These are phyloP conservation scores for Aegithalos caudatus DNA, from an alignment of 2,113 vertebrate species.

Conservation along the genomic window DNA sequence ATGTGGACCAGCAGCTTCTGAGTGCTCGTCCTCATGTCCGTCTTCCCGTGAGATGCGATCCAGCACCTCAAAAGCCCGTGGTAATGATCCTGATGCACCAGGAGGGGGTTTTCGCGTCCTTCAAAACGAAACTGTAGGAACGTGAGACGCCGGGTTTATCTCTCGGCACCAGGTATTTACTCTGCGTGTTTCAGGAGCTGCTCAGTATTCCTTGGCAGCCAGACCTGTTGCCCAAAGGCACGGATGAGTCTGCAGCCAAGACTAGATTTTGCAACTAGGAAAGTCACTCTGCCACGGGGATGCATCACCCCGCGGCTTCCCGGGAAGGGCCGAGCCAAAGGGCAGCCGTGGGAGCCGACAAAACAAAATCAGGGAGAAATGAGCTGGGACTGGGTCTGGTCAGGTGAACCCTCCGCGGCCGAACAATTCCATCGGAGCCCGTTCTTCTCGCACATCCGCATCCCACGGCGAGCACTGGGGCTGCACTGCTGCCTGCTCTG, in stretches of 20 bases:
- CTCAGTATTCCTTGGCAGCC: neutral
- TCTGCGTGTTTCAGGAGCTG: neutral
- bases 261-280: neutral
- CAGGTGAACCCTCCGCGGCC: rapidly evolving
- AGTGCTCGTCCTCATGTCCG: neutral
- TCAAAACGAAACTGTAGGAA: neutral
- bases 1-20: neutral
- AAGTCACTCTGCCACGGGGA: rapidly evolving
- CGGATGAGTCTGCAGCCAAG: neutral
- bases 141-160: neutral
- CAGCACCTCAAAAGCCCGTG: rapidly evolving
- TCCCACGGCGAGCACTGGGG: neutral
- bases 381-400: neutral
- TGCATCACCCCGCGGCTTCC: neutral
- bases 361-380: rapidly evolving
- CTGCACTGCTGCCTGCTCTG: rapidly evolving
- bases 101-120: neutral
- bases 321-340: neutral
- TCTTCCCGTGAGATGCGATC: neutral
- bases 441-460: rapidly evolving
- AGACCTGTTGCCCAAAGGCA: neutral
- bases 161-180: neutral
- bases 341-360: neutral
- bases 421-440: rapidly evolving
- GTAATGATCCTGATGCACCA: neutral